These are phyloP conservation scores for Sitta carolinensis DNA, from an alignment of 2,797 vertebrate genomes.

Conservation along the genomic window DNA sequence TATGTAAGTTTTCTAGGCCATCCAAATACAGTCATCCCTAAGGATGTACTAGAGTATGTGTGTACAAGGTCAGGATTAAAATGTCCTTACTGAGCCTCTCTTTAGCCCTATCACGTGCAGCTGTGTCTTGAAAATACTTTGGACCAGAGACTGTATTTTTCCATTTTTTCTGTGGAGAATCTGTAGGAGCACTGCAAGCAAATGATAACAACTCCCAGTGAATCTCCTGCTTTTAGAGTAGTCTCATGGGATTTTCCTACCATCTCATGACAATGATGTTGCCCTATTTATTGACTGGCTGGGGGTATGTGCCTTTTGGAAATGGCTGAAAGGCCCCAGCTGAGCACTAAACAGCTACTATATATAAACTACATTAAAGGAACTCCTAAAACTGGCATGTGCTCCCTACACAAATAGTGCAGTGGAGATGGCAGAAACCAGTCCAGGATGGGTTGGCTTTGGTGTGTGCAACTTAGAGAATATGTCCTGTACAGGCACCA, in stretches of 20 bases:
- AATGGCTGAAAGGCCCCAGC: not conserved
- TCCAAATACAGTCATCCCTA: conserved; percentile 3
- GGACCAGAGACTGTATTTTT: conserved; percentile 24
- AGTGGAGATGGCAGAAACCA: not conserved
- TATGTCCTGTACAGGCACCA: not conserved
- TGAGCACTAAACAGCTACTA: not conserved
- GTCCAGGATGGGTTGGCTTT: not conserved
- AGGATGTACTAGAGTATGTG: not conserved
- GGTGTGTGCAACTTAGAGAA: not conserved
- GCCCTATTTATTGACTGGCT: not conserved
- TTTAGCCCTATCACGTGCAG: not conserved
- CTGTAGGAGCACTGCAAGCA: not conserved
- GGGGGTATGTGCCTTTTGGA: not conserved
- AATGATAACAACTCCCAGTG: not conserved
- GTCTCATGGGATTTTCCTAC: not conserved
- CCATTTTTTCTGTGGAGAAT: conserved; percentile 8
- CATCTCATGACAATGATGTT: not conserved
- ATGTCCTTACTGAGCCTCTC: conserved; percentile 17
- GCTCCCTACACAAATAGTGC: not conserved
- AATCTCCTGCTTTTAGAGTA: not conserved
- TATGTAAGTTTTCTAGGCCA: conserved; percentile 57
- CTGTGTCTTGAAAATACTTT: conserved; percentile 12
- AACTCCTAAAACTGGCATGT: not conserved
- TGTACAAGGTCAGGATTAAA: conserved; percentile 45
- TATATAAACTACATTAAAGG: not conserved